Evolutionary conservation across 2,888 invertebrate species (phyloP).

Genomic region (Polydrusus tereticollis): DNA sequence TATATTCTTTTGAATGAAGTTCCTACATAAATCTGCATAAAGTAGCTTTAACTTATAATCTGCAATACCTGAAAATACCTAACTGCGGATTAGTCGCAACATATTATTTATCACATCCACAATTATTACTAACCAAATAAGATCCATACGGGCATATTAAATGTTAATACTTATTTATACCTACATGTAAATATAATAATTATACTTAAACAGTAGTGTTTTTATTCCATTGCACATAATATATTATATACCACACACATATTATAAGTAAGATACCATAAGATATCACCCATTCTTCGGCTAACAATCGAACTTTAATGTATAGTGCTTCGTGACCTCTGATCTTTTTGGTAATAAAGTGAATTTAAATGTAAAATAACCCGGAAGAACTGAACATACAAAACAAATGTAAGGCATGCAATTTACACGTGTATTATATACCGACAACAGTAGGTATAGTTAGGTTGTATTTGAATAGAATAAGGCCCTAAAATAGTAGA

Average conservation of each 20-base stretch:
- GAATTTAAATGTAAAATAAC: conserved; percentile 20
- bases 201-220: neutral
- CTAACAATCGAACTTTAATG: neutral
- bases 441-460: neutral
- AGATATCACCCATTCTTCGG: neutral
- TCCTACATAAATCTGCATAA: conserved; percentile 23
- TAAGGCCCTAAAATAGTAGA: neutral
- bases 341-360: conserved; percentile 17
- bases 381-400: conserved; percentile 10
- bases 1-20: neutral
- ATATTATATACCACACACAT: neutral
- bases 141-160: conserved; percentile 19
- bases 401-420: conserved; percentile 16
- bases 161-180: conserved; percentile 25
- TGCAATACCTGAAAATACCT: conserved; percentile 21
- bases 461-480: conserved; percentile 8
- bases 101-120: conserved; percentile 27
- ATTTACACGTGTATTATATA: conserved; percentile 19
- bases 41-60: conserved; percentile 11
- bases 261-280: neutral
- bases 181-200: conserved; percentile 21
- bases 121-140: conserved; percentile 16
- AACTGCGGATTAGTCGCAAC: conserved; percentile 26
- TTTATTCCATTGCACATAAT: neutral
- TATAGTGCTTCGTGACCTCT: conserved; percentile 3